Base-by-base conservation (phyloP, 2,888 invertebrate species). In the Anorthoa munda region DNA sequence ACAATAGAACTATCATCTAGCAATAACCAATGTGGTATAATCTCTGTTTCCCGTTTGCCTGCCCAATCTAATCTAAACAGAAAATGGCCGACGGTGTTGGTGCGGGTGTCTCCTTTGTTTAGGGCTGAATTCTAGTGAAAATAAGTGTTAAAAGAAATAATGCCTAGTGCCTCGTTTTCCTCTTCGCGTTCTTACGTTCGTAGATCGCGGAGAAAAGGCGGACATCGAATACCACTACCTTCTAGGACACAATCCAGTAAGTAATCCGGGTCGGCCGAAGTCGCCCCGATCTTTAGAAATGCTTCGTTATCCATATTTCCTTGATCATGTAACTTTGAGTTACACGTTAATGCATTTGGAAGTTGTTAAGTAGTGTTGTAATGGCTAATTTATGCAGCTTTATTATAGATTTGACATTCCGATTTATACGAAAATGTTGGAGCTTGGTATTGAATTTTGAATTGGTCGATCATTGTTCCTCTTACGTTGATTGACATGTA, bases 101-200 rank as follows among this genome's bases (percentile, higher is more conserved):
- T 97, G 97, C 97, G 97, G 97, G 97, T 97, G 97, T 97, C 97
- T 98, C 97, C 98, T 98, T 98, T 98, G 98, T 98, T 98, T 98
- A 97, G 97, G 93, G 95, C 95, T 95, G 94, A 94, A 95, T 96
- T 96, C 86, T 94, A 94, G 95, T 95, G 96, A 95, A 95, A 94
- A 94, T 96, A 95, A 96, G 95, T 94, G 94, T 87, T 92, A 93
- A 93, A 93, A 96, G 95, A 96, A 96, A 98, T 97, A 97, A 98
- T 99, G 99, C 99, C 98, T 97, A 98, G 98, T 97, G 98, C 98
- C 97, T 98, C 98, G 95, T 98, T 98, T 97, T 98, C 98, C 94
- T 98, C 98, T 96, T 98, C 98, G 96, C 98, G 98, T 97, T 98
- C 98, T 97, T 98, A 98, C 97, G 98, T 98, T 93, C 97, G 98